Evolutionary conservation across 1,140 invertebrate species (phyloP).

Genomic region (Ceratosolen fusciceps): DNA sequence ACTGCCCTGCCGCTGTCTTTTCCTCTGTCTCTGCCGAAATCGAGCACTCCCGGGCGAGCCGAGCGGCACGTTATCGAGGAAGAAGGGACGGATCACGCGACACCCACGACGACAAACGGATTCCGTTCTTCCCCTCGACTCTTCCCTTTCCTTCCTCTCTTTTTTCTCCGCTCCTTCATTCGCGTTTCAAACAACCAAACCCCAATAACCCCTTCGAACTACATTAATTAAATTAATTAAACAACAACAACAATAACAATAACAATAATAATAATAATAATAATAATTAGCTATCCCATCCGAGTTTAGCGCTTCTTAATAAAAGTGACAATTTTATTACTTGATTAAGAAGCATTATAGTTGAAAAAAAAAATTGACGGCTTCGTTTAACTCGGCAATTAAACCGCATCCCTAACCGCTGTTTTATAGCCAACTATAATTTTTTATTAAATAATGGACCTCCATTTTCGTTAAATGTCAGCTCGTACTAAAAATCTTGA

Average conservation of each 20-base stretch:
- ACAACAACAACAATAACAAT: too few relatives aligned
- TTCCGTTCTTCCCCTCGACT: neutral
- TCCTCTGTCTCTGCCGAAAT: too few relatives aligned
- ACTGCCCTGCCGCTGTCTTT: slow-evolving; percentile 6
- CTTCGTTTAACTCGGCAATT: neutral
- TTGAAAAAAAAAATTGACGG: neutral
- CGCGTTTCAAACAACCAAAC: too few relatives aligned
- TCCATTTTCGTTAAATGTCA: neutral
- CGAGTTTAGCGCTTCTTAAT: too few relatives aligned
- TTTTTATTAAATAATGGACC: neutral
- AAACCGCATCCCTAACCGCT: neutral
- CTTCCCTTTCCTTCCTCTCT: neutral
- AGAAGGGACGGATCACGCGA: neutral
- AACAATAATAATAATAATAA: too few relatives aligned
- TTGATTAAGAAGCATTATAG: neutral
- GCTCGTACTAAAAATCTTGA: too few relatives aligned
- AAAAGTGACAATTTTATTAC: neutral
- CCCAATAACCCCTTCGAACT: too few relatives aligned
- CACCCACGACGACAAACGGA: neutral
- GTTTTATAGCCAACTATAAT: neutral
- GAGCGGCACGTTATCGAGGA: neutral
- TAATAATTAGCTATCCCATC: too few relatives aligned
- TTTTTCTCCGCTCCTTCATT: neutral
- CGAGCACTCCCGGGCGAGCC: neutral
- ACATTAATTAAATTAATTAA: too few relatives aligned